Evolutionary conservation across 2,888 invertebrate genomes (phyloP), one percentile per base, ranked within the genome.

Genomic region (Pterostichus madidus): DNA sequence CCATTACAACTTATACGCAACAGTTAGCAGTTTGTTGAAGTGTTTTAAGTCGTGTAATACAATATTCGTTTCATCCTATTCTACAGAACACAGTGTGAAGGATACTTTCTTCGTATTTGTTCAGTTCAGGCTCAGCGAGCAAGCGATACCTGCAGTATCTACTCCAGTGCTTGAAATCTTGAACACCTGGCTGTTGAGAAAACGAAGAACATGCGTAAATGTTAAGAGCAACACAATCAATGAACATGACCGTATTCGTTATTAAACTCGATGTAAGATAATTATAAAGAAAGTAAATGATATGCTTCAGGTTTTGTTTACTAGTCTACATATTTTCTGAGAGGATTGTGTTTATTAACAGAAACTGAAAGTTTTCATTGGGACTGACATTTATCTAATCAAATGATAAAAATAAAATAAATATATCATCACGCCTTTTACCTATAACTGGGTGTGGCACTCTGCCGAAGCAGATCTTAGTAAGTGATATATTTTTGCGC

Each of bases 41-140:
- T 35, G 64, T 6, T 64, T 32, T 64, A 24, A 35, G 32, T 11
- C 64, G 64, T 64, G 64, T 64, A 64, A 64, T 35, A 13, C 64
- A 35, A 64, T 64, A 64, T 64, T 61, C 64, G 32, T 64, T 64
- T n/a, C 32, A 64, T 64, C 35, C 64, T 35, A 64, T 64, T 32
- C 10, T 10, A 64, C 10, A 49, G 13, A 13, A 11, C 49, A 49
- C 49, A 49, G 11, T 35, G 32, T 35, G 64, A 64, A 32, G 64
- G 64, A 64, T 64, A 64, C 64, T 64, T 64, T 64, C 35, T 64
- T 64, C 64, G 64, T 64, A 64, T 64, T 64, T 64, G 64, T 64
- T 13, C 35, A 35, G 64, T 64, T 64, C 64, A 64, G 64, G 64
- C 64, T 64, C 13, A 64, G 64, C 6, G 35, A 35, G 32, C 64